A percentile compares a stretch with the other conserved stretches of the same genome.
Conservation (phyloP, 2,888 invertebrate genomes). For the Drepanosiphum platanoidis region DNA sequence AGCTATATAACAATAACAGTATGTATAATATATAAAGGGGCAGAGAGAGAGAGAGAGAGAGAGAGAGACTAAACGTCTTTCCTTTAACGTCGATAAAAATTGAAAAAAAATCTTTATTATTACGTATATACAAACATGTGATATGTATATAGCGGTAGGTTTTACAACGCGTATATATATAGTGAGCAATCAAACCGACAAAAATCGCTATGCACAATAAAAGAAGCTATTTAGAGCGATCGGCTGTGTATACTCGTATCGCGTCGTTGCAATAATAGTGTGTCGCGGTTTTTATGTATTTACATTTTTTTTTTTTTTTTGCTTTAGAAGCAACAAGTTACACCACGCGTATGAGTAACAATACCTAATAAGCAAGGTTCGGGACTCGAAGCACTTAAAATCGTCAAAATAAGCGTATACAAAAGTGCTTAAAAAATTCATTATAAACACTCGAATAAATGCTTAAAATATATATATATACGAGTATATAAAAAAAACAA, state of each 20-base stretch:
- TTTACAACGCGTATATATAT: background rate
- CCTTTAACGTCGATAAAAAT: background rate
- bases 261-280: background rate
- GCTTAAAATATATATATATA: background rate
- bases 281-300: background rate
- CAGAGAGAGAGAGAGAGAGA: too few relatives aligned
- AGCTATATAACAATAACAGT: background rate
- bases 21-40: too few relatives aligned
- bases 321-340: constrained; percentile 23
- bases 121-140: too few relatives aligned
- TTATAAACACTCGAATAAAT: background rate
- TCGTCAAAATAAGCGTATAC: too few relatives aligned
- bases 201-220: background rate
- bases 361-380: too few relatives aligned
- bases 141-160: background rate
- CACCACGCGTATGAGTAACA: too few relatives aligned
- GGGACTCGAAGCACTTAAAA: too few relatives aligned
- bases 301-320: too few relatives aligned
- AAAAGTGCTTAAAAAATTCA: background rate
- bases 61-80: background rate
- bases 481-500: background rate
- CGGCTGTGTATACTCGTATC: too few relatives aligned
- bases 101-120: constrained; percentile 1
- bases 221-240: constrained; percentile 19
- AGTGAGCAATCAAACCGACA: background rate